These are phyloP conservation scores for Lydus trimaculatus DNA, from an alignment of 2,888 invertebrate species.

Conservation along the genomic window DNA sequence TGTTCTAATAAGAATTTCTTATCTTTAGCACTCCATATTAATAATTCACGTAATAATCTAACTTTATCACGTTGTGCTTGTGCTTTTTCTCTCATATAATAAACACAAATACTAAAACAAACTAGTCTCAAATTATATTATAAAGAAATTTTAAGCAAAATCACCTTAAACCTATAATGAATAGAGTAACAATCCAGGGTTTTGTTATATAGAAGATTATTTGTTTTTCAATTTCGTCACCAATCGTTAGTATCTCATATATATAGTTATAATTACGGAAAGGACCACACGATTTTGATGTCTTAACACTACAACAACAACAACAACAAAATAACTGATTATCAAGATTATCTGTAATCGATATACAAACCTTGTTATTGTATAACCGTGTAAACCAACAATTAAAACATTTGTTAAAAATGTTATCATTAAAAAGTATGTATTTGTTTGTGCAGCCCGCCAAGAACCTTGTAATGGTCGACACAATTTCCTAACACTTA, in stretches of 20 bases:
- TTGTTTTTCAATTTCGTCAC: constrained; percentile 63
- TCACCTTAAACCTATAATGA: constrained; percentile 69
- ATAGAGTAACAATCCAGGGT: constrained; percentile 69
- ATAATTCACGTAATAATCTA: constrained; percentile 68
- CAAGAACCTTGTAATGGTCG: constrained; percentile 72
- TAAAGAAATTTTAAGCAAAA: constrained; percentile 33
- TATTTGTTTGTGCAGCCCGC: constrained; percentile 79
- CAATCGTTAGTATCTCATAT: constrained; percentile 66
- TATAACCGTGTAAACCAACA: constrained; percentile 68
- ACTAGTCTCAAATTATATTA: background rate
- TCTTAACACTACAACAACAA: constrained; percentile 62
- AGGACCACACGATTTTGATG: constrained; percentile 69
- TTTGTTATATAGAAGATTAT: constrained; percentile 63
- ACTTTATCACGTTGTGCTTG: constrained; percentile 69
- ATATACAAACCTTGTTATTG: constrained; percentile 60
- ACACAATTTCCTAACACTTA: constrained; percentile 69
- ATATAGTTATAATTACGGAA: constrained; percentile 66
- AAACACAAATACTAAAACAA: constrained; percentile 66
- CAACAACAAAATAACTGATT: no score
- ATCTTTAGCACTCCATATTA: constrained; percentile 71
- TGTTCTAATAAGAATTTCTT: constrained; percentile 73
- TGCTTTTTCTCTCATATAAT: constrained; percentile 70
- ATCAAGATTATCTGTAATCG: no score
- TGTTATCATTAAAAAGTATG: constrained; percentile 73
- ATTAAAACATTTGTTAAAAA: constrained; percentile 71